Evolutionary conservation across 53 echinoderm and acorn worm species (phyloP).

Genomic region (Astropecten irregularis): DNA sequence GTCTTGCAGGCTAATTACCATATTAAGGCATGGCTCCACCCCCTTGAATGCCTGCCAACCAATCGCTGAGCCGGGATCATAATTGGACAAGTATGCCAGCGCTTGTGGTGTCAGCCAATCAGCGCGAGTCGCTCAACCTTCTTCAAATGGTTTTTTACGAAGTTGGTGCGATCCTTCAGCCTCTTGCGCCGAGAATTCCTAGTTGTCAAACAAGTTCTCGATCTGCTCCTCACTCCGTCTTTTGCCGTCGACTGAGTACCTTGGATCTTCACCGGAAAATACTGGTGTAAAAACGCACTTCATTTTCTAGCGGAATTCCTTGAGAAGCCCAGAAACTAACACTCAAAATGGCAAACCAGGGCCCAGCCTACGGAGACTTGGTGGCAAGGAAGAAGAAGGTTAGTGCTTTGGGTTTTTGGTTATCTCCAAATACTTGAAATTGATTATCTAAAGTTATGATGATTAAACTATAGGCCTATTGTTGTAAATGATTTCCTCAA

Average conservation of each 20-base stretch:
- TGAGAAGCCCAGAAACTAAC: neutral
- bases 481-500: too few relatives aligned
- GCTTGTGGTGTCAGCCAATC: constrained; percentile 5
- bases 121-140: neutral
- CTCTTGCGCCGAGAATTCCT: neutral
- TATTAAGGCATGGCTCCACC: constrained; percentile 24
- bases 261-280: constrained; percentile 33
- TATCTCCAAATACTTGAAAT: too few relatives aligned
- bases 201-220: neutral
- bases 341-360: neutral
- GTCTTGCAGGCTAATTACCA: constrained; percentile 25
- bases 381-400: constrained; percentile 23
- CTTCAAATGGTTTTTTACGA: neutral
- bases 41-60: neutral
- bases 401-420: neutral
- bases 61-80: neutral
- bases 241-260: constrained; percentile 16
- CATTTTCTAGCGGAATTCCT: neutral
- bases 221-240: constrained; percentile 4
- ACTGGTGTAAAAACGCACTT: neutral
- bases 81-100: constrained; percentile 42
- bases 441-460: too few relatives aligned
- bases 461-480: too few relatives aligned
- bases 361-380: constrained; percentile 33
- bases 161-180: neutral